These are phyloP conservation scores for Myotis vivesi DNA, from an alignment of 2,797 vertebrate species.

Conservation along the genomic window DNA sequence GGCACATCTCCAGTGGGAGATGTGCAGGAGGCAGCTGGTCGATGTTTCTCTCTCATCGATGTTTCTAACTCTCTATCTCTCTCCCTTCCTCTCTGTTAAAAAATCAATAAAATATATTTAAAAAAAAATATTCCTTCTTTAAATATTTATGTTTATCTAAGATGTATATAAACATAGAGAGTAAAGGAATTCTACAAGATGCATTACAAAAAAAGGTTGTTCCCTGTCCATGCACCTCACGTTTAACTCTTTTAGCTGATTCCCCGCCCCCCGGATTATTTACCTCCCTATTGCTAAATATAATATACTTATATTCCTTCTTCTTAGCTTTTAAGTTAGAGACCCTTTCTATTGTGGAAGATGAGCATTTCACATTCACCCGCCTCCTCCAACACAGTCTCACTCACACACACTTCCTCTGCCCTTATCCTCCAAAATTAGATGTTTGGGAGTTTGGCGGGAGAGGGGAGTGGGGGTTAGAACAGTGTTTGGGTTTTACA, in stretches of 20 bases:
- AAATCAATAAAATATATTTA: too few species aligned
- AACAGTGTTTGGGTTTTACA: background rate
- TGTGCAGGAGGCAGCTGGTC: too few species aligned
- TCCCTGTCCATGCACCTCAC: background rate
- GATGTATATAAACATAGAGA: background rate
- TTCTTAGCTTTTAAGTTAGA: background rate
- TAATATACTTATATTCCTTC: background rate
- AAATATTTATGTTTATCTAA: background rate
- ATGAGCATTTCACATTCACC: background rate
- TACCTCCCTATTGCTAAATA: background rate
- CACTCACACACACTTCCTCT: background rate
- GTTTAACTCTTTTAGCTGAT: background rate
- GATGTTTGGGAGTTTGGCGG: background rate
- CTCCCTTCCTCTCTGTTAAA: too few species aligned
- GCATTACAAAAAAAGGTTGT: background rate
- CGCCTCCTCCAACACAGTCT: background rate
- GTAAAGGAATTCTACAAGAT: background rate
- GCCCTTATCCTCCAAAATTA: background rate
- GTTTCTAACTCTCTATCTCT: too few species aligned
- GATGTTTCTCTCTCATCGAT: too few species aligned
- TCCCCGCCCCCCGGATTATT: background rate
- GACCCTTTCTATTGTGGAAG: background rate
- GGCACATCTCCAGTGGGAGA: too few species aligned
- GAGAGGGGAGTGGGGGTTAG: background rate
- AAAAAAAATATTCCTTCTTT: background rate